Base-by-base conservation (phyloP, 2,888 invertebrate genomes). In the Lucinisca nassula region DNA sequence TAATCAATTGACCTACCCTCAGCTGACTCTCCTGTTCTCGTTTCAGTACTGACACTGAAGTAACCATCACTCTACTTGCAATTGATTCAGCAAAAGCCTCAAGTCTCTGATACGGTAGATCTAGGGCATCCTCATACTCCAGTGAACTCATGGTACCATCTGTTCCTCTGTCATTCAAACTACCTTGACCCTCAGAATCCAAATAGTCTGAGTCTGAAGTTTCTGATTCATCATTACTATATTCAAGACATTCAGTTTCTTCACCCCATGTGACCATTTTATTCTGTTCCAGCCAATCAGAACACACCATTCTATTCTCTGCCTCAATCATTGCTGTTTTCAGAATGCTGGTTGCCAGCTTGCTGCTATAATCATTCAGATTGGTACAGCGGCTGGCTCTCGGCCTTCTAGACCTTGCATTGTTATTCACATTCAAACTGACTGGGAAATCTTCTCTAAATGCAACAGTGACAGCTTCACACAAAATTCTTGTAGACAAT, bases 21-120 rank as follows among this genome's bases (percentile, higher is more conserved):
- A 85, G 74, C 24, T 75, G 61, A 75, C 88, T 83, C n/a, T 87
- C 83, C 40, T 88, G 55, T 82, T 92, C 92, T 74, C 92, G 73
- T 74, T 81, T 80, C 27, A 85, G 83, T n/a, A 92, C 89, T 37
- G 88, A 88, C 2, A 92, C 88, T 67, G 92, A 90, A 58, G 87
- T 90, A 21, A 90, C 85, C 27, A 95, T 72, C 17, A 94, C 92
- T 74, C 86, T 86, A 38, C 90, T 82, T 6, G 93, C 93, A 17
- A 95, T 49, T 27, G 89, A 84, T 37, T 93, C 92, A 8, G 95
- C 94, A 93, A 92, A 94, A 67, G 92, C 84, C 75, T 93, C 93
- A 35, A 95, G 51, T 37, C 79, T 51, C 27, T 76, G 73, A 72
- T 87, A 92, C 21, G 92, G 92, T 58, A 93, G 72, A 75, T 92